Evolutionary conservation across 2,113 vertebrate species (phyloP).

Genomic region (Otis tarda): DNA sequence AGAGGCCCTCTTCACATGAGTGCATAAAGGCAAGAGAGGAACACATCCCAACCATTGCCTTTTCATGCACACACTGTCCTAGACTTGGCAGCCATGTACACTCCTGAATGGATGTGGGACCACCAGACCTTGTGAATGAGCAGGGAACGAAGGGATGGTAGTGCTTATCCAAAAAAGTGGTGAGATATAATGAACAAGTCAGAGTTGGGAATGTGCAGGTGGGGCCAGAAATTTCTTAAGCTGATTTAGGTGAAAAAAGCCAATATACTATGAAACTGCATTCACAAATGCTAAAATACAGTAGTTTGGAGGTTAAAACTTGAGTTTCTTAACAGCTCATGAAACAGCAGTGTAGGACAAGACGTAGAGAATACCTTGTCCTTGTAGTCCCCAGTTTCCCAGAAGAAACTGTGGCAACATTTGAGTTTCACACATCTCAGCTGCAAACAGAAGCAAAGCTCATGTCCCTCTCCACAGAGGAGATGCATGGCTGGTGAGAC

Average conservation of each 20-base stretch:
- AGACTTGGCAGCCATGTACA: background rate
- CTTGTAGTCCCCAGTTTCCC: background rate
- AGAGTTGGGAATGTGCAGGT: background rate
- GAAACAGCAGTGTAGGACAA: background rate
- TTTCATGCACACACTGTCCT: rapidly evolving
- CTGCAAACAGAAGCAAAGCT: background rate
- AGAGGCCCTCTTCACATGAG: background rate
- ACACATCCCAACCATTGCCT: background rate
- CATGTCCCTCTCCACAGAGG: background rate
- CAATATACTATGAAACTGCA: background rate
- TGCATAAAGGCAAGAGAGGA: background rate
- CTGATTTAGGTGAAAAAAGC: background rate
- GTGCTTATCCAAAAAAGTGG: background rate
- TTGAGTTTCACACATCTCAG: background rate
- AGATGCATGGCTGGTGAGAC: background rate
- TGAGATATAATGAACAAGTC: background rate
- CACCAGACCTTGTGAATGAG: background rate
- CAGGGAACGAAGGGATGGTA: background rate
- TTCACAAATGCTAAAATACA: background rate
- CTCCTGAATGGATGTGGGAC: background rate
- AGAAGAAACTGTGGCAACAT: background rate
- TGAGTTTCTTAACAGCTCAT: background rate
- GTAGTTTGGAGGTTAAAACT: background rate
- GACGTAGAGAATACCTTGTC: background rate
- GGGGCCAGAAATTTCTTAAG: background rate